These are phyloP conservation scores for Danio jaintianensis DNA, from an alignment of 2,797 vertebrate genomes.

Conservation along the genomic window DNA sequence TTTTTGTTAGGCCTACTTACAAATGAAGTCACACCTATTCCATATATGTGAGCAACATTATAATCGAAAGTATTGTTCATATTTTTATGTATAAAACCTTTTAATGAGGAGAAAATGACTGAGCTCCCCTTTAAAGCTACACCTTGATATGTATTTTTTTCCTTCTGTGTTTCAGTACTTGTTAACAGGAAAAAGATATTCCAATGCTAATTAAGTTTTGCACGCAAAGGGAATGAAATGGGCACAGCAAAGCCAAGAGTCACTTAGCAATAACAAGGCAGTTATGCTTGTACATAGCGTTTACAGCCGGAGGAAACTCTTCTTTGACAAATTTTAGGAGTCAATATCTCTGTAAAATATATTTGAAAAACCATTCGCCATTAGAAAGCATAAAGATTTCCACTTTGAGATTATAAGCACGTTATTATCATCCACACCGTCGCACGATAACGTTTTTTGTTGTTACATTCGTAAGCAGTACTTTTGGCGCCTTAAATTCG, in stretches of 20 bases:
- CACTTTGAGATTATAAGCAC: neutral
- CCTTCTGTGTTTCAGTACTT: slow-evolving; percentile 47
- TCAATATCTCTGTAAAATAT: neutral
- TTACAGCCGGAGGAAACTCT: neutral
- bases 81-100: neutral
- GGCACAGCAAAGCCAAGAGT: slow-evolving; percentile 48
- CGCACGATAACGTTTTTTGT: too few species aligned
- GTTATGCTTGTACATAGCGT: slow-evolving; percentile 38
- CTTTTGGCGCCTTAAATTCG: too few species aligned
- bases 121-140: slow-evolving; percentile 24
- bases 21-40: neutral
- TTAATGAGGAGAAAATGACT: slow-evolving; percentile 23
- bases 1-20: too few species aligned
- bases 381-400: slow-evolving; percentile 1
- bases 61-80: neutral
- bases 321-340: slow-evolving; percentile 19
- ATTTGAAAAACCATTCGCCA: neutral
- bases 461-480: too few species aligned
- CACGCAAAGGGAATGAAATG: slow-evolving; percentile 56
- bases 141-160: slow-evolving; percentile 34
- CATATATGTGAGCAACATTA: neutral
- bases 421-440: too few species aligned
- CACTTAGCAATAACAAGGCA: slow-evolving; percentile 33
- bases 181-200: slow-evolving; percentile 58
- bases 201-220: slow-evolving; percentile 64